A percentile compares a stretch with the other conserved stretches of the same genome.
Evolutionary conservation across 2,797 vertebrate species (phyloP).

Genomic region (Eurystomus glaucurus): DNA sequence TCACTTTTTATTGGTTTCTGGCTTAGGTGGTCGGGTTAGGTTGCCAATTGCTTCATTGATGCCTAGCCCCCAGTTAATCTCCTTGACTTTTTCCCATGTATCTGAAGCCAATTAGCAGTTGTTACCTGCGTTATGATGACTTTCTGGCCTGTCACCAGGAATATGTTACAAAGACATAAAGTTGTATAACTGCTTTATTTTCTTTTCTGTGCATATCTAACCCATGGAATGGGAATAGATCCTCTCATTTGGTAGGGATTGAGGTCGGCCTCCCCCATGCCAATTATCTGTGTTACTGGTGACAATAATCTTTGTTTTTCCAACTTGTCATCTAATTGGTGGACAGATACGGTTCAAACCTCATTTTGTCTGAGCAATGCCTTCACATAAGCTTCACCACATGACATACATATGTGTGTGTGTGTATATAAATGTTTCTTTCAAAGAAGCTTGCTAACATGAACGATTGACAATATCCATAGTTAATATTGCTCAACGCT

Average conservation of each 20-base stretch:
- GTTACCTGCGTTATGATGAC: not conserved
- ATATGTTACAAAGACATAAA: not conserved
- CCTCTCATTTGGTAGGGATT: not conserved
- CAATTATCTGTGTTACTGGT: not conserved
- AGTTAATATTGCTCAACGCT: not conserved
- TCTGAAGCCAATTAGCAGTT: not conserved
- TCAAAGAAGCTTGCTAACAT: not conserved
- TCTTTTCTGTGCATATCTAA: not conserved
- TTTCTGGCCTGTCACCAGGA: not conserved
- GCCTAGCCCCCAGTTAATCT: accelerated
- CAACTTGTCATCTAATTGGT: not conserved
- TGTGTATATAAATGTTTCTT: not conserved
- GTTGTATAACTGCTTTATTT: not conserved
- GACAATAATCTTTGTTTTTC: not conserved
- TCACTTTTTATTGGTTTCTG: not conserved
- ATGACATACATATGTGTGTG: too few species aligned
- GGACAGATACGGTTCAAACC: not conserved
- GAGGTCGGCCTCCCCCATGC: not conserved
- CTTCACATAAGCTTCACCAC: not conserved
- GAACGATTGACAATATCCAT: not conserved
- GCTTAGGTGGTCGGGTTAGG: not conserved
- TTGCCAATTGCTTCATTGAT: not conserved
- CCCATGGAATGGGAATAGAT: not conserved
- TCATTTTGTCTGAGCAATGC: not conserved
- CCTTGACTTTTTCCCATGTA: not conserved